These are phyloP conservation scores for Melolontha melolontha DNA, from an alignment of 2,888 invertebrate genomes.

Conservation along the genomic window DNA sequence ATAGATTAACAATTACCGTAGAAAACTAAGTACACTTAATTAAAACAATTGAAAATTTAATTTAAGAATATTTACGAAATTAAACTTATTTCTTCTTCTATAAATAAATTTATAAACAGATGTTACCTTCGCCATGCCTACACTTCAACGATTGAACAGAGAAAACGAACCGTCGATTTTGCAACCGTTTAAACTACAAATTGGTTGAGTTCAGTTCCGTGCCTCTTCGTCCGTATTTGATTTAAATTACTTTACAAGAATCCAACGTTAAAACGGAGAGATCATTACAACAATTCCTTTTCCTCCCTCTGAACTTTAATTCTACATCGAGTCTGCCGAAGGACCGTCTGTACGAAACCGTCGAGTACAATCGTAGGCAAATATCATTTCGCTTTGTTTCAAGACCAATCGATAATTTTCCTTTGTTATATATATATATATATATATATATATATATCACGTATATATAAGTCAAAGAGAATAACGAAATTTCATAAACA, in stretches of 20 bases:
- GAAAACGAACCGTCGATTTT: constrained; percentile 24
- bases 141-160: constrained; percentile 5
- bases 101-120: too few relatives aligned
- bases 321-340: not conserved
- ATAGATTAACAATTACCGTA: too few relatives aligned
- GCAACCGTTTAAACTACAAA: constrained; percentile 33
- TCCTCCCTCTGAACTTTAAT: constrained; percentile 30
- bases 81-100: too few relatives aligned
- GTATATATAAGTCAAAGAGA: not conserved
- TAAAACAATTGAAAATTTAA: too few relatives aligned
- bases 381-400: constrained; percentile 13
- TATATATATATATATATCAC: not conserved
- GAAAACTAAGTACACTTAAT: too few relatives aligned
- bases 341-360: not conserved
- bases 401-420: constrained; percentile 3
- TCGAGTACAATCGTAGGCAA: not conserved
- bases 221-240: constrained; percentile 38
- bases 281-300: constrained; percentile 30
- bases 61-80: too few relatives aligned
- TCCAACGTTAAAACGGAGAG: constrained; percentile 10
- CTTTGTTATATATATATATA: too few relatives aligned
- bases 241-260: constrained; percentile 41
- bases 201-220: constrained; percentile 26
- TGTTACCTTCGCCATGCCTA: not conserved
- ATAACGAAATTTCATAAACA: constrained; percentile 10